phyloP scores from a whole-genome alignment of 2,113 vertebrate genomes.

The Mystacornis crossleyi region DNA sequence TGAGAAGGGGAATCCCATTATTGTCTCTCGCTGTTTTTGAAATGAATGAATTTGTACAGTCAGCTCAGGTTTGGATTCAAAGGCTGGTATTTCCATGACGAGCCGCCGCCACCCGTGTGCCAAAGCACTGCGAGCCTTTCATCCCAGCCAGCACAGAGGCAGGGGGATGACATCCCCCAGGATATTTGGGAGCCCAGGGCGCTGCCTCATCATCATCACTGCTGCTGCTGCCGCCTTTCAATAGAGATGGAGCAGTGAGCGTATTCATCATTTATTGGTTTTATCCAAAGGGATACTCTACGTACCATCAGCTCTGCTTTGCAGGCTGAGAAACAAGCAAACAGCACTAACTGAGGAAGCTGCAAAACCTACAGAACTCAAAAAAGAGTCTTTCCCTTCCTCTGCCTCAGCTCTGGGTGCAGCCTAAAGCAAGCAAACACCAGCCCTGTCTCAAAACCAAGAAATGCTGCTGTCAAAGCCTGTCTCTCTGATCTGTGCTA shows the following conservation, averaged over 20 bases:
- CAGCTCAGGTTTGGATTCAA: slow-evolving; percentile 26
- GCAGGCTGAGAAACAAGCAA: not conserved
- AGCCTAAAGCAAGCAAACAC: not conserved
- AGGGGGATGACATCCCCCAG: not conserved
- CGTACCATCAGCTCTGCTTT: not conserved
- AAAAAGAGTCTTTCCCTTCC: not conserved
- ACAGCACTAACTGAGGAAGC: not conserved
- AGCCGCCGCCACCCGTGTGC: rapidly evolving
- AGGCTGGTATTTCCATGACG: not conserved
- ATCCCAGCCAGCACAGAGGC: not conserved
- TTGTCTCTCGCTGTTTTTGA: not conserved
- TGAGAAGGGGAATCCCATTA: slow-evolving; percentile 19
- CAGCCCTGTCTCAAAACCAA: not conserved
- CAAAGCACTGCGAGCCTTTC: not conserved
- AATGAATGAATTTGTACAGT: slow-evolving; percentile 15
- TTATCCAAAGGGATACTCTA: not conserved
- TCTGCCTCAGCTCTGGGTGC: not conserved
- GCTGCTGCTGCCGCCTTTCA: not conserved
- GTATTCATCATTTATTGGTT: not conserved
- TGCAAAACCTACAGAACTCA: not conserved
- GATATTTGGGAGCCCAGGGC: not conserved
- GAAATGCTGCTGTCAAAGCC: not conserved
- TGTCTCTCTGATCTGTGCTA: not conserved
- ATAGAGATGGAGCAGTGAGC: not conserved
- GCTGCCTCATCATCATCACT: not conserved